Evolutionary conservation across 2,113 vertebrate species (phyloP), one percentile per base, ranked within the genome.

Genomic region (Seriola dumerili): DNA sequence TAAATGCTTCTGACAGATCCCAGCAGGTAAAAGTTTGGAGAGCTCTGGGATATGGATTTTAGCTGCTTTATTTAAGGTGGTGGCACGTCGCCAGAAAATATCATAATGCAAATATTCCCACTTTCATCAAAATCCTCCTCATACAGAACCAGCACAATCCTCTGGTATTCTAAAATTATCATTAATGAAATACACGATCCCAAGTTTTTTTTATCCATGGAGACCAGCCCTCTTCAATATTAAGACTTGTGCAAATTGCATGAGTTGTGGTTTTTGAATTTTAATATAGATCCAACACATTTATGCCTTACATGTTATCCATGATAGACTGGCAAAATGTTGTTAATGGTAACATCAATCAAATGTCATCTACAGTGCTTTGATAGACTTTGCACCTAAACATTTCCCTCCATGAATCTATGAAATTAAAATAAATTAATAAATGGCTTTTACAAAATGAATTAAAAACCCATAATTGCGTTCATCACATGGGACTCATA

Each of bases 1-100:
- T 94, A 94, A 95, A 92, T 89, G 85, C 84, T 91, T 91, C 78
- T 94, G 95, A 96, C 95, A 95, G 86, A 85, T 94, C 94, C 82
- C 92, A 93, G 95, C 93, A 95, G 93, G 93, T 94, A 92, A 94
- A 94, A 90, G 86, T 93, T 94, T 90, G 87, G 78, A 90, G 72
- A 92, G 92, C 92, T 91, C 88, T 88, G 85, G 87, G 83, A 81
- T 87, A 71, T 83, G 85, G 90, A 84, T 87, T 95, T 94, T 76
- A 85, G 75, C 80, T 76, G 83, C 85, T 89, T 91, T 90, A 92
- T 85, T 85, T 86, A 93, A 89, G 88, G 90, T 59, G 71, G 82
- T 87, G 80, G 86, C 85, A 83, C 72, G 87, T 91, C 92, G 93
- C 69, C 85, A 68, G 66, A 69, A 68, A 74, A 76, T 66, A 86